Evolutionary conservation across 2,888 invertebrate species (phyloP).

Genomic region (Plagodis pulveraria): DNA sequence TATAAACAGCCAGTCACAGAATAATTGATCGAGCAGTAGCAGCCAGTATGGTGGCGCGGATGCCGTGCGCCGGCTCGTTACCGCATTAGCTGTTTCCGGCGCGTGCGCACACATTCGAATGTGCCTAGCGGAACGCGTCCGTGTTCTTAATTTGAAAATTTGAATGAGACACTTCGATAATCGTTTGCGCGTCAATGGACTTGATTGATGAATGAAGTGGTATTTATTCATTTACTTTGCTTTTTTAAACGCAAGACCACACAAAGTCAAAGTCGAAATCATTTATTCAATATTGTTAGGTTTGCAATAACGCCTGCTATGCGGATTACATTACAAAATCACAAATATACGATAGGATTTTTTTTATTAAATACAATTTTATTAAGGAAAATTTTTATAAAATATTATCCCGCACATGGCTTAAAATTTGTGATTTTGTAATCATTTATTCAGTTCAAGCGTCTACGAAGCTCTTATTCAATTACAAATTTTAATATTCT

Average conservation of each 20-base stretch:
- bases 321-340: too few species aligned
- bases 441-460: too few species aligned
- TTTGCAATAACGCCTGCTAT: too few species aligned
- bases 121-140: slow-evolving; percentile 60
- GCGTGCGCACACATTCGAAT: slow-evolving; percentile 63
- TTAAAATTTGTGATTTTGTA: too few species aligned
- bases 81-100: slow-evolving; percentile 74
- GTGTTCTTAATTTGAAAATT: slow-evolving; percentile 63
- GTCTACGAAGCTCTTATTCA: too few species aligned
- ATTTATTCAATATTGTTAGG: too few species aligned
- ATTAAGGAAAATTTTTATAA: too few species aligned
- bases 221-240: slow-evolving; percentile 1
- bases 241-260: slow-evolving; percentile 4
- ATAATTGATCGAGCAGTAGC: slow-evolving; percentile 15
- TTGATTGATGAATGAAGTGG: slow-evolving; percentile 42
- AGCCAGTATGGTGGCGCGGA: slow-evolving; percentile 64
- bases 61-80: slow-evolving; percentile 60
- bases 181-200: slow-evolving; percentile 17
- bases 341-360: too few species aligned
- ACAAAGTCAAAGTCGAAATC: background rate
- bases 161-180: slow-evolving; percentile 50
- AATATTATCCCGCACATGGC: too few species aligned
- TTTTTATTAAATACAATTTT: too few species aligned
- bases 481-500: background rate
- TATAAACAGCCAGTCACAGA: too few species aligned